Base-by-base conservation (phyloP, 37 sponge, comb jelly and placozoan genomes). In the Hexactinellida sp. region DNA sequence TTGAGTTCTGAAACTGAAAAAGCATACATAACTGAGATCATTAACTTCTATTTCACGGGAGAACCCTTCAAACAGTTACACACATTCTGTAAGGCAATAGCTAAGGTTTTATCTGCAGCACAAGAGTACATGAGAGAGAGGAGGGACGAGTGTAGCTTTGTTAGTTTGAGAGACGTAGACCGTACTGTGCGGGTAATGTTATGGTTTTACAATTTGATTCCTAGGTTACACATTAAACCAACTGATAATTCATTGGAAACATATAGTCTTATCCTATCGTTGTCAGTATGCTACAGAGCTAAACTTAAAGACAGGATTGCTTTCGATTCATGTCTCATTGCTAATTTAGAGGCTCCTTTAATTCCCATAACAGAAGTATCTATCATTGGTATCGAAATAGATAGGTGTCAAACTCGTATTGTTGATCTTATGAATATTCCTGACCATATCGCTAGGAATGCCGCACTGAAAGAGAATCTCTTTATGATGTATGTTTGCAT, bases 401-500 rank as follows among this genome's bases (percentile, higher is more conserved):
- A 25, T 25, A 37, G 7, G 54, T 86, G 55, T 87, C 87, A 89
- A 55, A 36, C 13, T 24, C 85, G 86, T 1, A 10, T 89, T 5
- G 86, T 89, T 1, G 71, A 76, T 39, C 37, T 87, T 23, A 35
- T 89, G 54, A 13, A 87, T 9, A 55, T 89, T 38, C 36, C 3
- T 1, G 84, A 84, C 10, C 38, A 89, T 30, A 86, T 89, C 9
- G 90, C 87, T 36, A 54, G 32, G 55, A 89, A 89, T 37, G 36
- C 82, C 24, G 87, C 86, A 28, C 90, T 89, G 16, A 32, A 28
- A 3, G 90, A 89, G 83, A 89, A 89, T 38, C 37, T 89, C 23
- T 89, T 89, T 30, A 89, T 89, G 90, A 89, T 89, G 90, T 36
- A 87, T 1, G 90, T 89, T 3, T 89, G 90, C 84, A 89, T 89